Evolutionary conservation across 2,113 vertebrate genomes (phyloP), one percentile per base, ranked within the genome.

Genomic region (Ageneiosus marmoratus): DNA sequence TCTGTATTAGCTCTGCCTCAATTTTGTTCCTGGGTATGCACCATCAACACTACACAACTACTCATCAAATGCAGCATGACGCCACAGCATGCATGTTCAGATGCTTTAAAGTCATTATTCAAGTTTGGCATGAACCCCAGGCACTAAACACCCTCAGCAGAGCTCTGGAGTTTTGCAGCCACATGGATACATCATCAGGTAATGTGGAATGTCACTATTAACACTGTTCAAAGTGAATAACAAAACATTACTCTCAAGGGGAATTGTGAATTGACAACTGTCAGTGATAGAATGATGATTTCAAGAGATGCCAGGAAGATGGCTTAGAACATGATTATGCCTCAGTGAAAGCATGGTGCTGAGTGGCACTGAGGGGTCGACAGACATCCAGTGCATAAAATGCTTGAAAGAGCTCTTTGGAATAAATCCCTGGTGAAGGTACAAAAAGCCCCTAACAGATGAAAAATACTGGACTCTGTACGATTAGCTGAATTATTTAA

Each of bases 271-370:
- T 58, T 48, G 72, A 44, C 74, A 48, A 24, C 44, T 88, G 83
- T 89, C 91, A 89, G 58, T 90, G 81, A 18, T 62, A 41, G 29
- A 82, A 55, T 15, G 27, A 16, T 79, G 80, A n/a, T 58, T 46
- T 50, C 53, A 75, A 29, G 67, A 62, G 79, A 41, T 56, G 37
- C 58, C n/a, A 77, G 48, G n/a, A 53, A 74, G 65, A 55, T n/a
- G 44, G 53, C 37, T 22, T 37, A 67, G 62, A 37, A 53, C 46
- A 69, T 18, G 78, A 51, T 74, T 15, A 83, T 79, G 65, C 56
- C 56, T 82, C 80, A 48, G 62, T 67, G 27, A 83, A 79, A 65
- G 56, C 34, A 16, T 75, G 81, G 79, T 67, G 56, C 58, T 56
- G 51, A 32, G 37, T 78, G 32, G 37, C 80, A 56, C 56, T 60